Conservation (phyloP, 2,888 invertebrate species). For the Tachina grossa region DNA sequence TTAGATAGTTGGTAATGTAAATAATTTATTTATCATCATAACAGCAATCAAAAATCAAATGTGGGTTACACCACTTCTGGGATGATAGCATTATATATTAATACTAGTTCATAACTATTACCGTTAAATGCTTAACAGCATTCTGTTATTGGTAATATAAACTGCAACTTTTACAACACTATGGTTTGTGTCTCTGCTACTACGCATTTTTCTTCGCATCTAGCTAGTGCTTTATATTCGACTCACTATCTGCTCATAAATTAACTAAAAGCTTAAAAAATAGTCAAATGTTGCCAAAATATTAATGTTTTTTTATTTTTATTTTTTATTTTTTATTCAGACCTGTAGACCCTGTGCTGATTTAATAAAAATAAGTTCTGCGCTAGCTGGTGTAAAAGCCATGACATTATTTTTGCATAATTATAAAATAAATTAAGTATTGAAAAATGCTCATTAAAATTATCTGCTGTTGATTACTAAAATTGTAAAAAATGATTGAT, state of each 20-base stretch:
- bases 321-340: background rate
- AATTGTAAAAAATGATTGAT: slow-evolving; percentile 60
- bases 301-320: background rate
- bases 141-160: too few species aligned
- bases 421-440: slow-evolving; percentile 26
- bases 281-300: background rate
- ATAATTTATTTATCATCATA: too few species aligned
- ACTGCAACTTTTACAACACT: too few species aligned
- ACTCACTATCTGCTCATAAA: background rate
- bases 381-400: slow-evolving; percentile 9
- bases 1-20: too few species aligned
- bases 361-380: background rate
- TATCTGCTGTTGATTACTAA: slow-evolving; percentile 58
- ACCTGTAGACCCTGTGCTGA: background rate
- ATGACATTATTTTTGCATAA: slow-evolving; percentile 46
- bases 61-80: too few species aligned
- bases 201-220: too few species aligned
- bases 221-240: too few species aligned
- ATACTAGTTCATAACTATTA: too few species aligned
- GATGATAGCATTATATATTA: too few species aligned
- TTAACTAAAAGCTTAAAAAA: background rate
- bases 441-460: slow-evolving; percentile 51
- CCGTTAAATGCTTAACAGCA: too few species aligned
- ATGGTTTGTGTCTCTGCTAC: too few species aligned
- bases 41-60: too few species aligned